Evolutionary conservation across 2,888 invertebrate species (phyloP).

Genomic region (Beris morrisii): DNA sequence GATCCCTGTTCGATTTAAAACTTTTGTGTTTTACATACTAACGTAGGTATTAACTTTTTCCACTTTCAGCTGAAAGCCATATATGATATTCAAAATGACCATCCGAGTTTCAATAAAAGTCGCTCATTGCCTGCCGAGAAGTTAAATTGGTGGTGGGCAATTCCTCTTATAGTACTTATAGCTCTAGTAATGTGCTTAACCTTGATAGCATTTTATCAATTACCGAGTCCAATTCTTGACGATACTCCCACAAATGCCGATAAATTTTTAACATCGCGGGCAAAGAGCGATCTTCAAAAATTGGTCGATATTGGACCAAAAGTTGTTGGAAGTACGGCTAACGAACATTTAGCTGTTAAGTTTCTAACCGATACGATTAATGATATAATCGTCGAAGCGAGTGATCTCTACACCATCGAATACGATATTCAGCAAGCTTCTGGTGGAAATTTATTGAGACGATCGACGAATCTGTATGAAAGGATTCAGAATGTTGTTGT

Average conservation of each 20-base stretch:
- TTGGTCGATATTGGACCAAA: conserved; percentile 70
- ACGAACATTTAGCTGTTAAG: conserved; percentile 66
- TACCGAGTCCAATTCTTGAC: conserved; percentile 20
- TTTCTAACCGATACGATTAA: conserved; percentile 50
- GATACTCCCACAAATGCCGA: background rate
- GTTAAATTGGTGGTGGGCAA: conserved; percentile 19
- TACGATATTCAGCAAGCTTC: conserved; percentile 51
- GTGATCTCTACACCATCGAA: conserved; percentile 47
- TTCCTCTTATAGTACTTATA: background rate
- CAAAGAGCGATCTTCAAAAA: conserved; percentile 63
- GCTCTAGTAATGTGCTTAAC: conserved; percentile 11
- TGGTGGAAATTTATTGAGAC: conserved; percentile 51
- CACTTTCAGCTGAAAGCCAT: background rate
- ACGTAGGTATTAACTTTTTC: too few relatives aligned
- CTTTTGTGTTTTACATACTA: too few relatives aligned
- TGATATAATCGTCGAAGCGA: conserved; percentile 45
- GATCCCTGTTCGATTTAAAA: too few relatives aligned
- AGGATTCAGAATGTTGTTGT: conserved; percentile 53
- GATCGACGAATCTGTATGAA: conserved; percentile 53
- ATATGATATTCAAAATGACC: background rate
- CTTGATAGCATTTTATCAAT: conserved; percentile 18
- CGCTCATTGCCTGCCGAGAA: background rate
- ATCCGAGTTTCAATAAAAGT: background rate
- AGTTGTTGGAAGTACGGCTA: conserved; percentile 71
- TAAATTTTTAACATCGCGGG: conserved; percentile 63